Percentiles rank a stretch among this genome's conserved stretches.
Conservation (phyloP, 1,140 invertebrate genomes). For the Eulimnadia texana region DNA sequence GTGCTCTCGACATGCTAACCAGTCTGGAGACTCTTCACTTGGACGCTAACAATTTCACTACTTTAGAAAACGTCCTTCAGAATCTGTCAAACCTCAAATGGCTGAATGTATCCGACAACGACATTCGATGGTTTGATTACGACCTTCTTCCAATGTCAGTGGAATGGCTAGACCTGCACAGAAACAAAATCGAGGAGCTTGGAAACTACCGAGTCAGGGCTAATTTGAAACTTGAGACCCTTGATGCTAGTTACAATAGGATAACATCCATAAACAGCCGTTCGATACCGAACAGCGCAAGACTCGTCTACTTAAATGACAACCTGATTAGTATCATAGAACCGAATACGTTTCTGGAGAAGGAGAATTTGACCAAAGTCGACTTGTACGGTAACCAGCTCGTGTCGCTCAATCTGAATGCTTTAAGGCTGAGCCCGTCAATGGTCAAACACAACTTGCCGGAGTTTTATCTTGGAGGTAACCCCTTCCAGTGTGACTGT, state of each 20-base stretch:
- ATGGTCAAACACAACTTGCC: constrained; percentile 58
- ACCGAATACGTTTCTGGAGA: constrained; percentile 84
- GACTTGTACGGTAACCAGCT: constrained; percentile 74
- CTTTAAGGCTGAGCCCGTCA: constrained; percentile 56
- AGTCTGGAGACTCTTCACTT: constrained; percentile 72
- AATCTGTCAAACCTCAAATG: constrained; percentile 75
- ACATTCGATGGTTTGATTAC: constrained; percentile 76
- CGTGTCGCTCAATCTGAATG: constrained; percentile 67
- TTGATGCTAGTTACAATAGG: constrained; percentile 67
- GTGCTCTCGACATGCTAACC: constrained; percentile 64
- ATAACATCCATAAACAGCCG: constrained; percentile 65
- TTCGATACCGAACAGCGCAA: constrained; percentile 71
- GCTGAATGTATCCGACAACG: constrained; percentile 84
- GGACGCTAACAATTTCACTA: constrained; percentile 72
- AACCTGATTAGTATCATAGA: constrained; percentile 75
- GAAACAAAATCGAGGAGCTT: constrained; percentile 69
- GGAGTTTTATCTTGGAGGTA: constrained; percentile 79
- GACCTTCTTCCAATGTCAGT: constrained; percentile 74
- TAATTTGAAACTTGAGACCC: constrained; percentile 59
- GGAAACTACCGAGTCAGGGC: constrained; percentile 81
- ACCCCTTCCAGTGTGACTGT: constrained; percentile 81
- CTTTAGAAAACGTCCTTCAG: constrained; percentile 67
- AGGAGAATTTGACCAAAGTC: constrained; percentile 71
- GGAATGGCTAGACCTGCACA: constrained; percentile 78
- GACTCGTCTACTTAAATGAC: constrained; percentile 66